Conservation (phyloP, 1,140 invertebrate genomes). For the Diabrotica virgifera region DNA sequence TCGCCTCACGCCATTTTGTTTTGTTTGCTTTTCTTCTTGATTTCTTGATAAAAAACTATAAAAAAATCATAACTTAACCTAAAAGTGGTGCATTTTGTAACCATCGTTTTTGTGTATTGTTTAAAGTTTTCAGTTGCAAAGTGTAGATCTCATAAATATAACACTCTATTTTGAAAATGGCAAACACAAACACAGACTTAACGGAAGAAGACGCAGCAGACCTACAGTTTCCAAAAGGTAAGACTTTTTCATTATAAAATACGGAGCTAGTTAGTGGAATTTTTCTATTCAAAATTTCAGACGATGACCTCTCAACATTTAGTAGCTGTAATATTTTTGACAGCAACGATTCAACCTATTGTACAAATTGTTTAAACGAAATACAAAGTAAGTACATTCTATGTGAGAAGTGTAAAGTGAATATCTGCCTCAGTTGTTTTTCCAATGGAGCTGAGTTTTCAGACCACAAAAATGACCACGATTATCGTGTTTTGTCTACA, state of each 20-base stretch:
- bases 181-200: conserved; percentile 55
- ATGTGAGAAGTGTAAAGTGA: conserved; percentile 65
- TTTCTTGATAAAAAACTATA: no score
- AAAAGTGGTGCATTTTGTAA: no score
- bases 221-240: conserved; percentile 85
- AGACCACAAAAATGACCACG: conserved; percentile 70
- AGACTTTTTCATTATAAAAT: conserved; percentile 10
- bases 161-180: conserved; percentile 21
- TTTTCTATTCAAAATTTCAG: conserved; percentile 24
- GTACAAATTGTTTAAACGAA: conserved; percentile 48
- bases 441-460: conserved; percentile 66
- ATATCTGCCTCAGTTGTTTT: conserved; percentile 74
- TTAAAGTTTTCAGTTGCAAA: no score
- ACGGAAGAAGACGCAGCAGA: conserved; percentile 83
- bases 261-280: background rate
- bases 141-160: no score
- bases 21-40: no score
- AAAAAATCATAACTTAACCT: no score
- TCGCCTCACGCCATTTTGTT: no score
- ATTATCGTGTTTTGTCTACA: conserved; percentile 70
- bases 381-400: conserved; percentile 68
- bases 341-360: conserved; percentile 34
- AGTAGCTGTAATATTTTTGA: conserved; percentile 20
- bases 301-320: conserved; percentile 21
- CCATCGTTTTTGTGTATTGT: no score